Conservation (phyloP, 2,888 invertebrate genomes). For the Pilophorus perplexus region DNA sequence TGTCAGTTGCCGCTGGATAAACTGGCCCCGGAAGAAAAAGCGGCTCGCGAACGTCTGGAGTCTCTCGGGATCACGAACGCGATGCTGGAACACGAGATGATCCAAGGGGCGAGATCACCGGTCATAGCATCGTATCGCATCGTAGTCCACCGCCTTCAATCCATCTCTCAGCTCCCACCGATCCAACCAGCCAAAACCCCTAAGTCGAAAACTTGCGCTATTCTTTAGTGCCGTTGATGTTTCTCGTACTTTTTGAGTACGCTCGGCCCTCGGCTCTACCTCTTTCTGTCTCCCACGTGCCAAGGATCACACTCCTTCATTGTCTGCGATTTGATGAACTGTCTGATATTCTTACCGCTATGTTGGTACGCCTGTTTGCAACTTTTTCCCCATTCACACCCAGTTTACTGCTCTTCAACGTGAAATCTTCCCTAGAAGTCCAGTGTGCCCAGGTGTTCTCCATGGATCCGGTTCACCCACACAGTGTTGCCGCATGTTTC, state of each 20-base stretch:
- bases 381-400: no score
- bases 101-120: constrained; percentile 62
- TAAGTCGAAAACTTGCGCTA: constrained; percentile 46
- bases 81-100: constrained; percentile 58
- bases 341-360: no score
- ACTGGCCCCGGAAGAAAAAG: constrained; percentile 47
- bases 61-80: constrained; percentile 61
- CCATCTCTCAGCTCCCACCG: constrained; percentile 44
- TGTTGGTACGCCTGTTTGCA: no score
- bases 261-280: no score
- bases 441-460: no score
- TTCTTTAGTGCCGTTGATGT: constrained; percentile 24
- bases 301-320: no score
- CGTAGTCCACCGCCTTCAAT: constrained; percentile 59
- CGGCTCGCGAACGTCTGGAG: constrained; percentile 52
- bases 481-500: no score
- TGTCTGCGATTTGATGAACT: no score
- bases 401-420: no score
- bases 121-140: constrained; percentile 71
- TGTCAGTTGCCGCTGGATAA: constrained; percentile 41
- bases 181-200: constrained; percentile 44
- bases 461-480: no score
- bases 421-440: no score
- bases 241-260: background rate
- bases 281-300: no score